phyloP scores from a whole-genome alignment of 2,888 invertebrate genomes.

The Hypena proboscidalis region DNA sequence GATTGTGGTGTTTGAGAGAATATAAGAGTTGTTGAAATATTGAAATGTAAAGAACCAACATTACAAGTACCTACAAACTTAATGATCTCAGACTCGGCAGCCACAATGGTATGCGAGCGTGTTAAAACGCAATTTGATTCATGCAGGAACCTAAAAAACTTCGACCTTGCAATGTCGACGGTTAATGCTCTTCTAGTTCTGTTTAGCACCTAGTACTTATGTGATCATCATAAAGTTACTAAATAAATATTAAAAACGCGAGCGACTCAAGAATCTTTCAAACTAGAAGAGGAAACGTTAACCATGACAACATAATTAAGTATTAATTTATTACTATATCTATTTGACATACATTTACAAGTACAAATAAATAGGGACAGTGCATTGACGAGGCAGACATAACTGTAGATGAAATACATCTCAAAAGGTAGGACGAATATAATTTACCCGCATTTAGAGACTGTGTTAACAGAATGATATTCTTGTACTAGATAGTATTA shows the following conservation, averaged over 20 bases:
- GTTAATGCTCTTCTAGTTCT: slow-evolving; percentile 38
- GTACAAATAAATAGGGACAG: no score
- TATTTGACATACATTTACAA: slow-evolving; percentile 12
- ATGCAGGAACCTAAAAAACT: slow-evolving; percentile 51
- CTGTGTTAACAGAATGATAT: slow-evolving; percentile 32
- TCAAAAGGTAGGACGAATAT: slow-evolving; percentile 6
- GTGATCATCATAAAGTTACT: slow-evolving; percentile 9
- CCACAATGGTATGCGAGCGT: slow-evolving; percentile 24
- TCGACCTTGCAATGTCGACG: slow-evolving; percentile 56
- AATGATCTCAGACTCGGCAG: slow-evolving; percentile 30
- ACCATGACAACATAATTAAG: no score
- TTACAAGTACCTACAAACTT: slow-evolving; percentile 6
- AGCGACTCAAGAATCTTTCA: no score
- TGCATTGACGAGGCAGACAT: no score
- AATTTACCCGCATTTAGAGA: slow-evolving; percentile 15
- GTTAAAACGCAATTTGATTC: slow-evolving; percentile 42
- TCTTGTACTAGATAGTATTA: slow-evolving; percentile 40
- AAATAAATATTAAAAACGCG: background rate
- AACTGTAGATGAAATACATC: slow-evolving; percentile 12
- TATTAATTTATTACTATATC: no score
- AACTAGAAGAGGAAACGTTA: no score
- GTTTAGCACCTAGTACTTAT: no score
- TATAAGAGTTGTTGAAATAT: slow-evolving; percentile 12
- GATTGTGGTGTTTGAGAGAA: slow-evolving; percentile 19
- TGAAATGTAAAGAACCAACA: slow-evolving; percentile 7